phyloP scores from a whole-genome alignment of 2,797 vertebrate species.

The Bradypus variegatus region DNA sequence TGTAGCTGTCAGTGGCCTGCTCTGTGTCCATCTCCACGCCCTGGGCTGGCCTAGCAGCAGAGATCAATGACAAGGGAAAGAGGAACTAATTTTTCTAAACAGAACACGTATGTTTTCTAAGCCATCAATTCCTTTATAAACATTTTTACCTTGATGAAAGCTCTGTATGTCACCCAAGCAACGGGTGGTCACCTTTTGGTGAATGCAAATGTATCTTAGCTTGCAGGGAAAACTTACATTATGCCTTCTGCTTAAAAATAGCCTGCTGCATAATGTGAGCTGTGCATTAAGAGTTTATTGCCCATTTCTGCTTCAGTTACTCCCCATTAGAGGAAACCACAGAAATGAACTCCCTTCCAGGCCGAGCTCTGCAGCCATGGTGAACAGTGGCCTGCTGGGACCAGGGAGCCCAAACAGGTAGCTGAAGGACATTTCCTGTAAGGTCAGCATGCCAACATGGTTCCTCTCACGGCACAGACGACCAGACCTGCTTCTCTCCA shows the following conservation, averaged over 20 bases:
- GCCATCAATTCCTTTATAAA: slow-evolving; percentile 53
- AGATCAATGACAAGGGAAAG: slow-evolving; percentile 54
- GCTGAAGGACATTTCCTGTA: background rate
- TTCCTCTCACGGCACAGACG: background rate
- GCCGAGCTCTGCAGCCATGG: background rate
- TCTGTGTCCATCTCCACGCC: slow-evolving; percentile 15
- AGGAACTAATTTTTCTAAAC: slow-evolving; percentile 58
- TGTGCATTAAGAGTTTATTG: slow-evolving; percentile 59
- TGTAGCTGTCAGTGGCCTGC: slow-evolving; percentile 63
- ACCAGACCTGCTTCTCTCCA: background rate
- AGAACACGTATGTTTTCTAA: slow-evolving; percentile 55
- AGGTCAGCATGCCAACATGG: no score
- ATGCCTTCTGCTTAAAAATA: slow-evolving; percentile 59
- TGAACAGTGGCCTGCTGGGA: background rate
- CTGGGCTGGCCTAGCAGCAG: slow-evolving; percentile 51
- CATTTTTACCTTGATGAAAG: background rate
- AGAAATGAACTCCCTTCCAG: background rate
- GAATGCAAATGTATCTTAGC: slow-evolving; percentile 29
- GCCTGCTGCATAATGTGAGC: slow-evolving; percentile 49
- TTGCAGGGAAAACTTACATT: slow-evolving; percentile 44
- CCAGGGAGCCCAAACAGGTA: background rate
- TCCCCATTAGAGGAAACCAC: background rate
- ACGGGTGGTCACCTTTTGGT: slow-evolving; percentile 47
- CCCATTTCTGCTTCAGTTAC: slow-evolving; percentile 34
- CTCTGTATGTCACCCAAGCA: slow-evolving; percentile 33